phyloP scores from a whole-genome alignment of 2,113 vertebrate genomes.

The Salminus brasiliensis region DNA sequence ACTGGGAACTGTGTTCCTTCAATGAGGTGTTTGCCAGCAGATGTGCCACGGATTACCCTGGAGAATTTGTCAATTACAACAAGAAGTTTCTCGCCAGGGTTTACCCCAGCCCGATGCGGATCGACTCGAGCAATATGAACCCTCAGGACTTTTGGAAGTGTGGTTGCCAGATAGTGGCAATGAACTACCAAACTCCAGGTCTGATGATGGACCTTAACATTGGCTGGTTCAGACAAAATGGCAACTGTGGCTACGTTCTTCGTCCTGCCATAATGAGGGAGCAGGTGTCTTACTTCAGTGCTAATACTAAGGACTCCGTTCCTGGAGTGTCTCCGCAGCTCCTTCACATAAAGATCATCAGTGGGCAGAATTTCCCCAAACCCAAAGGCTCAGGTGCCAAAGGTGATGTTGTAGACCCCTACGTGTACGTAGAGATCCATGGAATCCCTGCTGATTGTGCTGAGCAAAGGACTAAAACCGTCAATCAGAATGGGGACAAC shows the following conservation, averaged over 20 bases:
- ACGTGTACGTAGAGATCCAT: conserved; percentile 96
- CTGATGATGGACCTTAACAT: conserved; percentile 99
- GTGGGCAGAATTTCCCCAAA: conserved; percentile 97
- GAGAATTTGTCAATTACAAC: conserved; percentile 98
- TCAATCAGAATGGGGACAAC: conserved; percentile 94
- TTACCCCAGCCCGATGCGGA: conserved; percentile 96
- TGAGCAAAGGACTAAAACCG: conserved; percentile 94
- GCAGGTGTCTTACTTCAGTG: conserved; percentile 96
- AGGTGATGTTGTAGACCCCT: conserved; percentile 96
- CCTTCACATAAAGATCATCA: conserved; percentile 97
- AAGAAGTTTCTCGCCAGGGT: conserved; percentile 93
- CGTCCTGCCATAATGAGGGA: conserved; percentile 97
- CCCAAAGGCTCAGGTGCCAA: conserved; percentile 98
- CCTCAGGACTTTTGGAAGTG: conserved; percentile 99
- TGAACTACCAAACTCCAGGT: conserved; percentile 98
- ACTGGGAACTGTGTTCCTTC: conserved; percentile 97
- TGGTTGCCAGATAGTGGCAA: conserved; percentile 96
- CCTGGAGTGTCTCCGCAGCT: conserved; percentile 97
- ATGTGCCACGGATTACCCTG: conserved; percentile 90
- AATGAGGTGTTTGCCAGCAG: conserved; percentile 94
- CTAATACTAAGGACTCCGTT: conserved; percentile 96
- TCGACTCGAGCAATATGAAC: conserved; percentile 99
- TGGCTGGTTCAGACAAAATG: conserved; percentile 96
- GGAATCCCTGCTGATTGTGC: conserved; percentile 97
- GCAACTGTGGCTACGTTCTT: conserved; percentile 94